These are phyloP conservation scores for Hemitrygon akajei DNA, from an alignment of 2,797 vertebrate species.

Conservation along the genomic window DNA sequence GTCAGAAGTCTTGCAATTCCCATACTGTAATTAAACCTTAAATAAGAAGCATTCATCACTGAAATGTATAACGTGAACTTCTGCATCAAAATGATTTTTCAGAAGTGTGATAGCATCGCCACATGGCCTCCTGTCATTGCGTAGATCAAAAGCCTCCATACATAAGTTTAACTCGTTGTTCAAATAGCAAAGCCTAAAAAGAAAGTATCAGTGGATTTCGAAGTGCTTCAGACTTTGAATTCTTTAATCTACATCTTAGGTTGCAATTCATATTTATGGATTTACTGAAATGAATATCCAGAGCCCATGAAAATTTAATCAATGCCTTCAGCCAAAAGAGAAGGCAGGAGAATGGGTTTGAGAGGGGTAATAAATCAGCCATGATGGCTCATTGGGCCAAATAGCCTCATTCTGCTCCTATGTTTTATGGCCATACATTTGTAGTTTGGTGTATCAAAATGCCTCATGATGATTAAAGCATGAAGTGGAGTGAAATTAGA, in stretches of 20 bases:
- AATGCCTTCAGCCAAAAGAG: background rate
- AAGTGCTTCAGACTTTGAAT: background rate
- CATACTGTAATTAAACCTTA: background rate
- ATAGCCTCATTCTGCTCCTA: no score
- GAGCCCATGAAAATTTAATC: background rate
- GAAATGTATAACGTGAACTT: no score
- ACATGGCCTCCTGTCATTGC: no score
- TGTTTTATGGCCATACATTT: background rate
- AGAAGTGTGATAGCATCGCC: no score
- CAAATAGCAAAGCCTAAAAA: no score
- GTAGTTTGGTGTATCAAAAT: background rate
- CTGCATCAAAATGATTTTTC: no score
- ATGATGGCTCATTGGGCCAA: no score
- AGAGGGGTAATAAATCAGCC: no score
- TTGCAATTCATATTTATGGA: background rate
- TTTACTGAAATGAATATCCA: background rate
- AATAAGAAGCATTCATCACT: background rate
- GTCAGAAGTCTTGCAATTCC: no score
- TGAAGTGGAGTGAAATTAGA: background rate
- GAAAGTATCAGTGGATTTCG: background rate
- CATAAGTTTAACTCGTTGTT: no score
- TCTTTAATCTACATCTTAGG: background rate
- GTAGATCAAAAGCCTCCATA: no score
- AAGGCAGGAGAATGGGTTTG: no score
- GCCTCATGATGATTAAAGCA: background rate